These are phyloP conservation scores for Prunella strophiata DNA, from an alignment of 2,797 vertebrate species.

Conservation along the genomic window DNA sequence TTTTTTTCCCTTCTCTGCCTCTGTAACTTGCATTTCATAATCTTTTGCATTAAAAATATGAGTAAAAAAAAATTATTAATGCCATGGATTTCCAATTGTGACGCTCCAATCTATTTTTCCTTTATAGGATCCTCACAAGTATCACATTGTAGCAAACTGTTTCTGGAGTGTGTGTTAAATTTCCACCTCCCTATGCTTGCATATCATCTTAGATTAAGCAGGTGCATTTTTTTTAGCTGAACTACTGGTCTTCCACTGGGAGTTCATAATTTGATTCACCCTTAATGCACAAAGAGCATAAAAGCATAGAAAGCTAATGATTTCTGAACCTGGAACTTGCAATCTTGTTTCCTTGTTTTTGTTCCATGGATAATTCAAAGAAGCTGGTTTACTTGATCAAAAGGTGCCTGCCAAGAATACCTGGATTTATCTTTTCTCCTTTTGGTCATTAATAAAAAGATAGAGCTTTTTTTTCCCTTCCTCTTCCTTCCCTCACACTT, in stretches of 20 bases:
- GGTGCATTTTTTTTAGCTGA: not conserved
- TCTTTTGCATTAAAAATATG: constrained; percentile 87
- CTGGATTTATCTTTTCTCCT: not conserved
- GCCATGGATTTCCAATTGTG: not conserved
- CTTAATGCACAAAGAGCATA: not conserved
- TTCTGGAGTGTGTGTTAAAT: not conserved
- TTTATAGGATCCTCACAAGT: not conserved
- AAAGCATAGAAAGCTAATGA: not conserved
- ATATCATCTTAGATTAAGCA: not conserved
- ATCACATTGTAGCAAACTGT: not conserved
- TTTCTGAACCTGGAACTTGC: not conserved
- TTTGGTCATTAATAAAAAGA: not conserved
- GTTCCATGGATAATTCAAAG: not conserved
- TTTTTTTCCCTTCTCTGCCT: constrained; percentile 86
- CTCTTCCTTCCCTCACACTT: too few relatives aligned
- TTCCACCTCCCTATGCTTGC: not conserved
- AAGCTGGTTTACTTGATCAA: not conserved
- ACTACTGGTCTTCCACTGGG: not conserved
- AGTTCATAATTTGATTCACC: not conserved
- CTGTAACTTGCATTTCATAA: constrained; percentile 84
- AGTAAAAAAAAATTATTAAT: not conserved
- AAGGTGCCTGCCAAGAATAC: not conserved
- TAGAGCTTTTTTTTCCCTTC: not conserved
- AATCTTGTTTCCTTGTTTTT: not conserved
- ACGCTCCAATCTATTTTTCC: not conserved